phyloP scores from a whole-genome alignment of 2,888 invertebrate genomes.

The Lacanobia oleracea region DNA sequence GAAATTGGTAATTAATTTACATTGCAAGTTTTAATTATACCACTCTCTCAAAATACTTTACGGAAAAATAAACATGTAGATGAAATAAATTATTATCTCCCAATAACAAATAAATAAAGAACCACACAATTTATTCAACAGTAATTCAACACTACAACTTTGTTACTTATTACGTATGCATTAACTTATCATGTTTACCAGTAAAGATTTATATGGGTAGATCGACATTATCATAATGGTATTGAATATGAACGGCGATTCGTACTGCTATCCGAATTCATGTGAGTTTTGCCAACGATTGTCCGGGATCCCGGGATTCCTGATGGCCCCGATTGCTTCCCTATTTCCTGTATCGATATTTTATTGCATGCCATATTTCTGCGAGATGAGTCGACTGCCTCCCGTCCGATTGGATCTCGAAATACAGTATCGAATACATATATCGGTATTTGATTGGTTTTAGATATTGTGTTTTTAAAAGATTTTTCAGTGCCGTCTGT shows the following conservation, averaged over 20 bases:
- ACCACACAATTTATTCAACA: slow-evolving; percentile 42
- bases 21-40: neutral
- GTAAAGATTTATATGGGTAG: slow-evolving; percentile 63
- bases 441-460: slow-evolving; percentile 85
- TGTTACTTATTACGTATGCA: slow-evolving; percentile 55
- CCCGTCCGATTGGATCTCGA: slow-evolving; percentile 80
- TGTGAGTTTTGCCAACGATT: slow-evolving; percentile 75
- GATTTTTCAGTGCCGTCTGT: slow-evolving; percentile 30
- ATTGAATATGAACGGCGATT: slow-evolving; percentile 67
- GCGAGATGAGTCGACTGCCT: slow-evolving; percentile 77
- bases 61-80: slow-evolving; percentile 12
- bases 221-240: slow-evolving; percentile 68
- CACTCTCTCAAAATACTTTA: neutral
- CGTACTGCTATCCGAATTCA: slow-evolving; percentile 67
- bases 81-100: slow-evolving; percentile 13
- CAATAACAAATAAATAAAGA: slow-evolving; percentile 38
- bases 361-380: slow-evolving; percentile 88
- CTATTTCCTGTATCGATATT: slow-evolving; percentile 85
- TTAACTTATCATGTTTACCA: slow-evolving; percentile 65
- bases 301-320: slow-evolving; percentile 75
- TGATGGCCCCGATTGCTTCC: slow-evolving; percentile 80
- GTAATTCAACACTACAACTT: slow-evolving; percentile 49
- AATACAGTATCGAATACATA: slow-evolving; percentile 69
- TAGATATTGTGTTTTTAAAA: slow-evolving; percentile 61
- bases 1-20: slow-evolving; percentile 24